These are phyloP conservation scores for Philereme transversata DNA, from an alignment of 2,888 invertebrate species.

Conservation along the genomic window DNA sequence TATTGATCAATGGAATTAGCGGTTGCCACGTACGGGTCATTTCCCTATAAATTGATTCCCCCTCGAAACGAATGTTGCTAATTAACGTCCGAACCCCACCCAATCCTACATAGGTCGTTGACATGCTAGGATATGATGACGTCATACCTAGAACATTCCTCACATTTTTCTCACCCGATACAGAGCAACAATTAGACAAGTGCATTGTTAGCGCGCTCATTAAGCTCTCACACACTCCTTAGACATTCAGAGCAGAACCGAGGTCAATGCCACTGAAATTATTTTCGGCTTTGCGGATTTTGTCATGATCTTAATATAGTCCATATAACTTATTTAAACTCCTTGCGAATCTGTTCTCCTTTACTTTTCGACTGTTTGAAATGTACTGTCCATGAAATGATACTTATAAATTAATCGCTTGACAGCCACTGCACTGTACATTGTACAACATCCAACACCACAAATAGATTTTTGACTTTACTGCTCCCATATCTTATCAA, in stretches of 20 bases:
- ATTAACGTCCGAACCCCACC: constrained; percentile 42
- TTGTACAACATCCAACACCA: constrained; percentile 1
- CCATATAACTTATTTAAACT: constrained; percentile 27
- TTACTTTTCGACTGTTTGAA: constrained; percentile 25
- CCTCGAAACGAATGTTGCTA: constrained; percentile 40
- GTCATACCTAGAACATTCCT: constrained; percentile 55
- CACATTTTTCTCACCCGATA: constrained; percentile 66
- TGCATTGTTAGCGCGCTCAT: constrained; percentile 58
- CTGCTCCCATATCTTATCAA: constrained; percentile 21
- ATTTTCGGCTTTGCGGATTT: constrained; percentile 46
- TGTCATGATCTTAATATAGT: constrained; percentile 40
- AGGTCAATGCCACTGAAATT: constrained; percentile 60
- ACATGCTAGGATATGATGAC: constrained; percentile 54
- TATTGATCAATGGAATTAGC: constrained; percentile 35
- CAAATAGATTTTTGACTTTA: constrained; percentile 20
- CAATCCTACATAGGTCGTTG: constrained; percentile 46
- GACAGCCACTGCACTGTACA: neutral
- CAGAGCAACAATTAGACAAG: constrained; percentile 64
- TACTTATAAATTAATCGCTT: constrained; percentile 8
- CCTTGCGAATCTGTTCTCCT: constrained; percentile 16
- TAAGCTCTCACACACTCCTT: constrained; percentile 47
- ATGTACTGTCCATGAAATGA: constrained; percentile 4
- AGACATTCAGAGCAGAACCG: constrained; percentile 49
- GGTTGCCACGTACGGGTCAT: constrained; percentile 34
- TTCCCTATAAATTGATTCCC: constrained; percentile 43